phyloP scores from a whole-genome alignment of 2,797 vertebrate genomes.

The Lacerta bilineata region DNA sequence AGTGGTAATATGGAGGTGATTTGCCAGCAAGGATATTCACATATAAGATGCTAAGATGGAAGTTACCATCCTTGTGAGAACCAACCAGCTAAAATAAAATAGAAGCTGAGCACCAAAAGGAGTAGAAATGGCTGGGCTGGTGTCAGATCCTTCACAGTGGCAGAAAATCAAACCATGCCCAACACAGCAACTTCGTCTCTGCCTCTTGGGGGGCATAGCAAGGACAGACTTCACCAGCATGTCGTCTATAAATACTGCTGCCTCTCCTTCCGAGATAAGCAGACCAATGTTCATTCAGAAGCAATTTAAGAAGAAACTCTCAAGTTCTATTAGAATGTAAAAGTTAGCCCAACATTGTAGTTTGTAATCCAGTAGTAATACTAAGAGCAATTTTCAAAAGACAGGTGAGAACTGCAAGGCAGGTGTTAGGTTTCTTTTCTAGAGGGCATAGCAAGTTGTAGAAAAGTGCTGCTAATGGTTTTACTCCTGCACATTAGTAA shows the following conservation, averaged over 20 bases:
- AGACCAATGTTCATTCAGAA: slow-evolving; percentile 5
- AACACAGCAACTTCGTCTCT: background rate
- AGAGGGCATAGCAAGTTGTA: background rate
- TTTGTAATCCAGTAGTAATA: slow-evolving; percentile 1
- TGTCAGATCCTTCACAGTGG: background rate
- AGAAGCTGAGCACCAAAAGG: background rate
- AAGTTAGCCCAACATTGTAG: background rate
- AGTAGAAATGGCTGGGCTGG: background rate
- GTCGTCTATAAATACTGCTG: slow-evolving; percentile 14
- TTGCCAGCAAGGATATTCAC: background rate
- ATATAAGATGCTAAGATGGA: background rate
- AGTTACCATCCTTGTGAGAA: background rate
- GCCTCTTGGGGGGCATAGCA: slow-evolving; percentile 10
- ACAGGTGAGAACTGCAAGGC: background rate
- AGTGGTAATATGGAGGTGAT: background rate
- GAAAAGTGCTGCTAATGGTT: background rate
- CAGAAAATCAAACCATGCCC: background rate
- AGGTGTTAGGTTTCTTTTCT: no score
- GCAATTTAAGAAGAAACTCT: slow-evolving; percentile 28
- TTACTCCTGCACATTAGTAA: background rate
- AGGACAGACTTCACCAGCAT: slow-evolving; percentile 5
- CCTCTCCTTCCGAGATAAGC: slow-evolving; percentile 18
- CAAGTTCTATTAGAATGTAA: slow-evolving; percentile 12
- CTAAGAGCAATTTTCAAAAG: background rate
- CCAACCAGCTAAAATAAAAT: background rate